Percentiles rank a stretch among this genome's conserved stretches.
phyloP scores from a whole-genome alignment of 2,797 vertebrate genomes.

The Gobio occitaniae region DNA sequence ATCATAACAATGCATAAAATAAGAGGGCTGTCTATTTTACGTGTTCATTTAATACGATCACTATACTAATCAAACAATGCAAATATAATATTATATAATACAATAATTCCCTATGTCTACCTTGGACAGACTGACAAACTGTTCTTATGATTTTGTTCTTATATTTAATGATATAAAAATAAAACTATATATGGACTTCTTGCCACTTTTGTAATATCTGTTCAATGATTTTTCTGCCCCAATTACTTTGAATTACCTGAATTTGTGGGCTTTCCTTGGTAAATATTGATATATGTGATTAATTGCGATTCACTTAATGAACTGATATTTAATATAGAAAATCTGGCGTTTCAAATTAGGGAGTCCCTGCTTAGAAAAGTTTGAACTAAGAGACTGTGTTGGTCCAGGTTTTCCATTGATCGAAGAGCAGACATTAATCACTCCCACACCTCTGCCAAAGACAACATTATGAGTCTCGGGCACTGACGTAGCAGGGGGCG shows the following conservation, averaged over 20 bases:
- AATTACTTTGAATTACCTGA: not conserved
- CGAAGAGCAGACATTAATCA: conserved; percentile 65
- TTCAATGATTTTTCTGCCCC: not conserved
- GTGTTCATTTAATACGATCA: not conserved
- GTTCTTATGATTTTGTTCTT: not conserved
- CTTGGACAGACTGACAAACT: not conserved
- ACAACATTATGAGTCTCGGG: conserved; percentile 62
- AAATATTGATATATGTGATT: not conserved
- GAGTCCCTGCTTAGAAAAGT: not conserved
- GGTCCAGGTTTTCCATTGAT: conserved; percentile 24
- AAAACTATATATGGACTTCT: no score
- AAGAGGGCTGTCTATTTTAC: not conserved
- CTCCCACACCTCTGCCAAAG: conserved; percentile 60
- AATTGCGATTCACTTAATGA: not conserved
- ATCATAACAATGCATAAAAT: no score
- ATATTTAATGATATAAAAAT: not conserved
- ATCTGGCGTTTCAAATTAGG: not conserved
- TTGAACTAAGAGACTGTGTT: not conserved
- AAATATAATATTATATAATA: not conserved
- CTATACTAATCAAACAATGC: not conserved
- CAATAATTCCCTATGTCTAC: not conserved
- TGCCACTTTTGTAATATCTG: not conserved
- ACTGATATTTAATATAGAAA: not conserved
- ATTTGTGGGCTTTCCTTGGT: not conserved
- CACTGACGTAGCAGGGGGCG: conserved; percentile 63